These are phyloP conservation scores for Coecobrya sp. DNA, from an alignment of 2,888 invertebrate genomes.

Conservation along the genomic window DNA sequence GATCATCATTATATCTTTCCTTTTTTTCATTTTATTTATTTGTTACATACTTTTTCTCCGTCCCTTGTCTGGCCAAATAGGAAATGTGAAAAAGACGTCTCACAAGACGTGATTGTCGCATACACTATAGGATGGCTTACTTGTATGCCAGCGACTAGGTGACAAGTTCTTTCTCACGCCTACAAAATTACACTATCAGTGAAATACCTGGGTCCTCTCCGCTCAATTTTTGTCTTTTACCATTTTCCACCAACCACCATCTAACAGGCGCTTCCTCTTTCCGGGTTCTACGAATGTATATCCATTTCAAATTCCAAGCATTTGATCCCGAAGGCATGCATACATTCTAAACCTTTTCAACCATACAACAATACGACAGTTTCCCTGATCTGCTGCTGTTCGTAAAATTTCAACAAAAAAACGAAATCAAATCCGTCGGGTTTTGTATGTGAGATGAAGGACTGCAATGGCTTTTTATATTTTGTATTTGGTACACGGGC, in stretches of 20 bases:
- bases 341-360: neutral
- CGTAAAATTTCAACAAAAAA: constrained; percentile 31
- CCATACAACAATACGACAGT: constrained; percentile 49
- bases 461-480: neutral
- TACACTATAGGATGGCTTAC: neutral
- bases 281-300: neutral
- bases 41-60: neutral
- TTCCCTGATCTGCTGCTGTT: neutral
- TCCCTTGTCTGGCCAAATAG: neutral
- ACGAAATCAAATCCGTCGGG: constrained; percentile 44
- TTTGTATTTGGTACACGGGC: neutral
- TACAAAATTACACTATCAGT: constrained; percentile 26
- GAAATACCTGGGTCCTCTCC: constrained; percentile 34
- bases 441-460: neutral
- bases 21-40: constrained; percentile 47
- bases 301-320: constrained; percentile 23
- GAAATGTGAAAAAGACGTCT: neutral
- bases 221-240: constrained; percentile 54
- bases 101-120: constrained; percentile 26
- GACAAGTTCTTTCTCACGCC: constrained; percentile 52
- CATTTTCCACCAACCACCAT: constrained; percentile 26
- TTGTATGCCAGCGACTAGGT: neutral
- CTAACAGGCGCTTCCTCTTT: neutral
- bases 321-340: constrained; percentile 51
- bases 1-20: constrained; percentile 35